Percentiles rank a stretch among this genome's conserved stretches.
Conservation (phyloP, 2,888 invertebrate genomes). For the Tenthredo mesomela region DNA sequence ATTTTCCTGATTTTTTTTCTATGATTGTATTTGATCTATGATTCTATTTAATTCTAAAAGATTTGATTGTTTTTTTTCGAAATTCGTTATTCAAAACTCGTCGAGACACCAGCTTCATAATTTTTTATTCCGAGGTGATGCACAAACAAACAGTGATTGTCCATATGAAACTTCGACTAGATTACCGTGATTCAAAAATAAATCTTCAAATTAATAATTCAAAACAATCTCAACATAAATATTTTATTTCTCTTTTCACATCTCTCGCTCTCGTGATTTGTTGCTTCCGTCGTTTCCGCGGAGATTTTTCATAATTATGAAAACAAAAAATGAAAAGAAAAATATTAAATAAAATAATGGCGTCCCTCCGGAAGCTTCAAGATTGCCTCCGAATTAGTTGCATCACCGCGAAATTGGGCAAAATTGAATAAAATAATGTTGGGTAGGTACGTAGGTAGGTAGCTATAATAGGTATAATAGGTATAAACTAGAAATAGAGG, state of each 20-base stretch:
- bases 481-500: not conserved
- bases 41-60: too few relatives aligned
- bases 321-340: not conserved
- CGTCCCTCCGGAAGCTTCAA: not conserved
- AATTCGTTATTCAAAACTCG: too few relatives aligned
- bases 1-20: too few relatives aligned
- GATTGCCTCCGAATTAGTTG: not conserved
- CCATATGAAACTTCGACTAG: too few relatives aligned
- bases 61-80: too few relatives aligned
- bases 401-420: conserved; percentile 30
- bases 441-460: not conserved
- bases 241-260: too few relatives aligned
- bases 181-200: not conserved
- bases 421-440: conserved; percentile 16
- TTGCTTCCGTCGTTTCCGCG: not conserved
- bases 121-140: too few relatives aligned
- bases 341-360: not conserved
- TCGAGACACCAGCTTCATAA: too few relatives aligned
- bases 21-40: too few relatives aligned
- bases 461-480: not conserved
- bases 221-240: not conserved
- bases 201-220: not conserved
- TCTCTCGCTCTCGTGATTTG: not conserved
- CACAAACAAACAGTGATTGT: too few relatives aligned
- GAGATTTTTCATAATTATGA: not conserved